phyloP scores from a whole-genome alignment of 2,797 vertebrate genomes.

The Melanogrammus aeglefinus region DNA sequence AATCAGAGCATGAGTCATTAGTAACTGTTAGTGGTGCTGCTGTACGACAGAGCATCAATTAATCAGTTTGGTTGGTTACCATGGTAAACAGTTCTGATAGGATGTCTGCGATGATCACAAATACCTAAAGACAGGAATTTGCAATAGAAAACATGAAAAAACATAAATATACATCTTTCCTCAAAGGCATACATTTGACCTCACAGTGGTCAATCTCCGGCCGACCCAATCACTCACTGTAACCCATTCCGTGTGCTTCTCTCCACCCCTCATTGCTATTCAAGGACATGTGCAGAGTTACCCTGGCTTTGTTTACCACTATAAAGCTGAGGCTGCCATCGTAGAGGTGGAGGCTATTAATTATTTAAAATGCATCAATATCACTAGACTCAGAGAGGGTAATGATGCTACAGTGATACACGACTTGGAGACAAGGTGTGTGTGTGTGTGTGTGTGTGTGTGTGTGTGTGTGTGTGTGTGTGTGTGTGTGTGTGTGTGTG shows the following conservation, averaged over 20 bases:
- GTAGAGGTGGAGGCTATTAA: constrained; percentile 52
- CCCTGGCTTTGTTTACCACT: constrained; percentile 38
- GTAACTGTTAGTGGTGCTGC: constrained; percentile 47
- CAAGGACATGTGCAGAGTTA: constrained; percentile 31
- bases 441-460: not conserved
- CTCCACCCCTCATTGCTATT: constrained; percentile 48
- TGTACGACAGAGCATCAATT: constrained; percentile 74
- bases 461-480: not conserved
- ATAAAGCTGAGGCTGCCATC: constrained; percentile 23
- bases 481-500: not conserved
- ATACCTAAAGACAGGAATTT: not conserved
- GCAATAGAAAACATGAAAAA: not conserved
- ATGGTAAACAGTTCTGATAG: constrained; percentile 47
- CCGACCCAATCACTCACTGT: not conserved
- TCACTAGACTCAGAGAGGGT: constrained; percentile 43
- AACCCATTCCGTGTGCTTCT: not conserved
- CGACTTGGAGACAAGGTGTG: constrained; percentile 16
- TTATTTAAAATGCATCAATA: constrained; percentile 68
- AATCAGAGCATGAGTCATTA: constrained; percentile 60
- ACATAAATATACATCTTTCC: no score
- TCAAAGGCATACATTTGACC: no score
- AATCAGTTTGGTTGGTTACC: constrained; percentile 63
- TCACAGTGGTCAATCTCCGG: not conserved
- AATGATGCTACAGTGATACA: constrained; percentile 53
- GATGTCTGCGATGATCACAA: constrained; percentile 36